Evolutionary conservation across 2,113 vertebrate genomes (phyloP), one percentile per base, ranked within the genome.

Genomic region (Poeciliopsis prolifica): DNA sequence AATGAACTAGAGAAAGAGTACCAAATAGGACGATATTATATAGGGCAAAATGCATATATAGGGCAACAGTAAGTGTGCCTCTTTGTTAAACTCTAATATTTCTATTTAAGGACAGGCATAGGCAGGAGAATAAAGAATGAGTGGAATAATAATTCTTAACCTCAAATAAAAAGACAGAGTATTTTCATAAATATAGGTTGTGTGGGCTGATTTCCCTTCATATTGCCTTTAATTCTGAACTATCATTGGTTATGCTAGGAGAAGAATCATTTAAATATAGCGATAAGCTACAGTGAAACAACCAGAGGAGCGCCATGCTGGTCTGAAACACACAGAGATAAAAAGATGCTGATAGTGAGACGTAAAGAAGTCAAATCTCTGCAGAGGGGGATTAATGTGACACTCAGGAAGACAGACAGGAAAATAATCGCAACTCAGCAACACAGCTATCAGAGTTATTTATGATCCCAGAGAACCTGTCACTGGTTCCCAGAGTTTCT

Each of bases 21-120:
- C 72, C 87, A 90, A 90, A 90, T 87, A 74, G 91, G 86, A 84
- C 84, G 77, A 65, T 67, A 82, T 81, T 79, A 88, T 88, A 86
- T 91, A 83, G 89, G 85, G 78, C 89, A 90, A 73, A 74, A 74
- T 82, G 80, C 74, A 86, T 83, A 88, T 90, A 90, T 86, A 86
- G 89, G 89, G 79, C 91, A 91, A 75, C 29, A 48, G 64, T 72
- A 60, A 75, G 68, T 74, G 77, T 40, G 75, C 70, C 74, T 74
- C 71, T 78, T 74, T 60, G 71, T 72, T 82, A 19, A 77, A 82
- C 82, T 82, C 73, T 78, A 71, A 66, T 61, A 74, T 58, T 72
- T 73, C 58, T 10, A 78, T 58, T 69, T 72, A 63, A 72, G 31
- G 40, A 30, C 61, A 72, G 17, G 48, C 22, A 68, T 3, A 63